A percentile compares a stretch with the other conserved stretches of the same genome.
These are phyloP conservation scores for Popillia japonica DNA, from an alignment of 1,140 invertebrate genomes.

Conservation along the genomic window DNA sequence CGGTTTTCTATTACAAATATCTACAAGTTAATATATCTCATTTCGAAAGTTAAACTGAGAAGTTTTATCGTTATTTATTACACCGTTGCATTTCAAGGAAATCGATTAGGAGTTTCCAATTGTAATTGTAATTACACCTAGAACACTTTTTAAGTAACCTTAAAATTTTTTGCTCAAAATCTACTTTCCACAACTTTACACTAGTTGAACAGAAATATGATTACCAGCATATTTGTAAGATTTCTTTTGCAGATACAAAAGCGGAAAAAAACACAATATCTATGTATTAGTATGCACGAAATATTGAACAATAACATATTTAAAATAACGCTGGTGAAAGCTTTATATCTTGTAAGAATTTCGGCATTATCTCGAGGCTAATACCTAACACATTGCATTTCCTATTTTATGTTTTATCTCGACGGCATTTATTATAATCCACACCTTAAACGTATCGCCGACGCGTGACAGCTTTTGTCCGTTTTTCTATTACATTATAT, in stretches of 20 bases:
- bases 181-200: not conserved
- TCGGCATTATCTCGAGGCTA: not conserved
- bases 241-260: no score
- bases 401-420: not conserved
- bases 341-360: not conserved
- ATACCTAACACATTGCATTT: not conserved
- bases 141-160: constrained; percentile 6
- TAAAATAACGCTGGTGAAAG: not conserved
- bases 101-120: no score
- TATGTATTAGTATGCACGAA: no score
- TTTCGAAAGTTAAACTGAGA: no score
- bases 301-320: no score
- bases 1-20: no score
- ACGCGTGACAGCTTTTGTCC: no score
- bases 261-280: no score
- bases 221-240: not conserved
- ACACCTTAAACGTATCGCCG: not conserved
- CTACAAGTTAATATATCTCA: no score
- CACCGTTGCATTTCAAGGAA: no score
- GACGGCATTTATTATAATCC: not conserved
- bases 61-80: no score
- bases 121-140: not conserved
- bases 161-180: not conserved
- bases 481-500: no score
- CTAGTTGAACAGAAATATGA: not conserved